A percentile compares a stretch with the other conserved stretches of the same genome.
phyloP scores from a whole-genome alignment of 1,140 invertebrate genomes.

The Agrilus planipennis region DNA sequence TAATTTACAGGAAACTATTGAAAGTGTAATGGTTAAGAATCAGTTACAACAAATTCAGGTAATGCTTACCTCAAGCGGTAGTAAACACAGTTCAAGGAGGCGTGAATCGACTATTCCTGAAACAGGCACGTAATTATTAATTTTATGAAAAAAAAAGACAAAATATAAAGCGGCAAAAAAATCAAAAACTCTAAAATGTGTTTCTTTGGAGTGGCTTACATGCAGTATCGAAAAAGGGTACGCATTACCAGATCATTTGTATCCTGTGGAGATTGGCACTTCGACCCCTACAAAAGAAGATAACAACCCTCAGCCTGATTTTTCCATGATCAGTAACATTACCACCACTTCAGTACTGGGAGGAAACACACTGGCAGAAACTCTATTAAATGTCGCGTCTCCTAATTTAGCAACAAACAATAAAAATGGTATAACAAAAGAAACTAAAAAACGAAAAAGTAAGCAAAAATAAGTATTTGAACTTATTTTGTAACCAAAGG shows the following conservation, averaged over 20 bases:
- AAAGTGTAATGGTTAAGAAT: conserved; percentile 11
- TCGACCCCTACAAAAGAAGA: conserved; percentile 44
- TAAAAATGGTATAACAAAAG: neutral
- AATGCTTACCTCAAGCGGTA: conserved; percentile 19
- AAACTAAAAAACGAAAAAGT: too few species aligned
- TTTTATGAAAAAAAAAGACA: too few species aligned
- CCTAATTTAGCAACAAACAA: neutral
- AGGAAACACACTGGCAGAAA: neutral
- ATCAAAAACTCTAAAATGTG: conserved; percentile 62
- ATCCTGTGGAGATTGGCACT: conserved; percentile 44
- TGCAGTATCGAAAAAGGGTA: conserved; percentile 63
- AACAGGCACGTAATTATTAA: too few species aligned
- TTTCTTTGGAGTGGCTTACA: conserved; percentile 58
- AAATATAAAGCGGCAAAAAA: conserved; percentile 72
- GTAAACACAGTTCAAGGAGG: conserved; percentile 9
- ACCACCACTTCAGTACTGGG: neutral
- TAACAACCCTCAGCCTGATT: conserved; percentile 29
- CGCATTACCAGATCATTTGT: conserved; percentile 55
- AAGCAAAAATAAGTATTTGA: too few species aligned
- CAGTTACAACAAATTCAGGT: conserved; percentile 24
- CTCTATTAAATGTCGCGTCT: too few species aligned
- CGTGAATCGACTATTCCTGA: neutral
- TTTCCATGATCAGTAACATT: conserved; percentile 25
- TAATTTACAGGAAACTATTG: conserved; percentile 6
- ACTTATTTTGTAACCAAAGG: too few species aligned